Base-by-base conservation (phyloP, 35 echinoderm and acorn worm species). In the Anneissia japonica region DNA sequence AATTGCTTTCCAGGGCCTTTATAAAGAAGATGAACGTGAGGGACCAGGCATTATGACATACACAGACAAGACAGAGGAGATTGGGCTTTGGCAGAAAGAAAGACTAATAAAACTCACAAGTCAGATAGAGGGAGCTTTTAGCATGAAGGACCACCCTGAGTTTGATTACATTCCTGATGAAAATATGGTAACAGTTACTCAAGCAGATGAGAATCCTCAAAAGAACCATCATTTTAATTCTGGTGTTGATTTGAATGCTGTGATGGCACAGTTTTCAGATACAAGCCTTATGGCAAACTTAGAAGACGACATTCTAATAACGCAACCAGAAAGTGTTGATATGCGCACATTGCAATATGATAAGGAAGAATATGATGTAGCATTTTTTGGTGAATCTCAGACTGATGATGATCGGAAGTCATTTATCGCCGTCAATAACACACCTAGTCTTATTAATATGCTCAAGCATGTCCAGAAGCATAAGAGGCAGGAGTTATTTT, bases 41-140 rank as follows among this genome's bases (percentile, higher is more conserved):
- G 96, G 96, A 0, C 95, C 96, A 13, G 96, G 96, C 37, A 41
- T 99, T 21, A 38, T 94, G 11, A 91, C 86, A 0, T 94, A 99
- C 56, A 77, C 88, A 31, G 89, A 91, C 34, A 84, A 81, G 16
- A 38, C n/a, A 0, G 89, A 99, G 37, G 96, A 99, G 51, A 87
- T 99, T 11, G 96, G 96, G 28, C 46, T 99, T 31, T 99, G 92
- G 96, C 74, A 91, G 72, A 88, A 90, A 51, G 96, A 98, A 74
- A 23, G 90, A 55, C 80, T 99, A 10, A 74, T 99, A 21, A 99
- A 94, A 85, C 87, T 94, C 9, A 92, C 86, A 38, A 86, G 43
- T 23, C 55, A 40, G 28, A 89, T 92, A 74, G 89, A 89, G 43
- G 85, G 78, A 7, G 89, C 83, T 46, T 97, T 99, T 43, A 91